Evolutionary conservation across 2,888 invertebrate species (phyloP).

Genomic region (Megastigmus dorsalis): DNA sequence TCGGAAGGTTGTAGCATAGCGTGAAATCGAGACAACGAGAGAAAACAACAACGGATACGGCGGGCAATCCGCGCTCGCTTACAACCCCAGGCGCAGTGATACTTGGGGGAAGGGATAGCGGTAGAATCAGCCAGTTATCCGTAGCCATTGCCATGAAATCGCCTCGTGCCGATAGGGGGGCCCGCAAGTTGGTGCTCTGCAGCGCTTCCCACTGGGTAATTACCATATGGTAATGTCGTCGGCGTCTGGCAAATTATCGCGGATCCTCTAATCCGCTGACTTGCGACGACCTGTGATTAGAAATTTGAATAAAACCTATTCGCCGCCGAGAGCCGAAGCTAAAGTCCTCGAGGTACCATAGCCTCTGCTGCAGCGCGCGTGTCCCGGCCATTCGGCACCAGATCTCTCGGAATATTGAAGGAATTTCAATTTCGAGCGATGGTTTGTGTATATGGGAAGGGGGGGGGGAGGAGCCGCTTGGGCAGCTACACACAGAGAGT

Average conservation of each 20-base stretch:
- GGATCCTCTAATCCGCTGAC: slow-evolving; percentile 15
- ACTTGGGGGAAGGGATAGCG: neutral
- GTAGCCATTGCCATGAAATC: slow-evolving; percentile 7
- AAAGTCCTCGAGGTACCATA: too few species aligned
- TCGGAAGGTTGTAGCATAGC: too few species aligned
- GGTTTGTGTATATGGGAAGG: too few species aligned
- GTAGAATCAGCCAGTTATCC: neutral
- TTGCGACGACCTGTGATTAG: slow-evolving; percentile 25
- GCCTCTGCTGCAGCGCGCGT: too few species aligned
- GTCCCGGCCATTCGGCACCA: neutral
- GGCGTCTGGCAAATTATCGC: slow-evolving; percentile 37
- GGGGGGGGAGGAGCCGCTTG: too few species aligned
- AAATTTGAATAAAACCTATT: slow-evolving; percentile 39
- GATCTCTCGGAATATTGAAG: neutral
- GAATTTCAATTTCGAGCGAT: slow-evolving; percentile 16
- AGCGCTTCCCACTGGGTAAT: too few species aligned
- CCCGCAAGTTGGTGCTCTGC: neutral
- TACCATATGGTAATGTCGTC: slow-evolving; percentile 40
- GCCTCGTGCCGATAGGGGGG: slow-evolving; percentile 3
- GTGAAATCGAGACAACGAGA: too few species aligned
- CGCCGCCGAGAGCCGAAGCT: neutral
- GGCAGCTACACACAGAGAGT: too few species aligned
- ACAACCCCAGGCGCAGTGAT: slow-evolving; percentile 28
- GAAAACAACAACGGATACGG: slow-evolving; percentile 12
- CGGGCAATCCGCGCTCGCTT: slow-evolving; percentile 3